phyloP scores from a whole-genome alignment of 1,140 invertebrate genomes.

The Helicoverpa armigera region DNA sequence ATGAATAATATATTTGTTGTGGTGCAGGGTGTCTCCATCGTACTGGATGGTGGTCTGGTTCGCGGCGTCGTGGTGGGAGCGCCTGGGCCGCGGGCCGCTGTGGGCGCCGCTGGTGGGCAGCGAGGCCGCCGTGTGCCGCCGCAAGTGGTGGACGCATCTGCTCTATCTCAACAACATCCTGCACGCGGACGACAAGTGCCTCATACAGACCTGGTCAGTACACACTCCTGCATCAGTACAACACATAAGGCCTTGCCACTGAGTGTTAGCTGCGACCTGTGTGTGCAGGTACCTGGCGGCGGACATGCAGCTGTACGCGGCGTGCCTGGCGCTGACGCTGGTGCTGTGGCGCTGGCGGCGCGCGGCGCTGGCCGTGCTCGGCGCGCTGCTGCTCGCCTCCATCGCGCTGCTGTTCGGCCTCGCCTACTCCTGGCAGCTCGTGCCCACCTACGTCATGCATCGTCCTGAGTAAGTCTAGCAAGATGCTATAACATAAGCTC shows the following conservation, averaged over 20 bases:
- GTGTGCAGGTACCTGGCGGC: slow-evolving; percentile 79
- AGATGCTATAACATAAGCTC: neutral
- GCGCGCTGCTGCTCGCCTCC: slow-evolving; percentile 57
- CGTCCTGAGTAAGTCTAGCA: slow-evolving; percentile 63
- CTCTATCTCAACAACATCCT: slow-evolving; percentile 89
- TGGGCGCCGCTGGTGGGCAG: slow-evolving; percentile 69
- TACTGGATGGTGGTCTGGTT: slow-evolving; percentile 81
- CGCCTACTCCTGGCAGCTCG: slow-evolving; percentile 70
- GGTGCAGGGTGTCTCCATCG: slow-evolving; percentile 75
- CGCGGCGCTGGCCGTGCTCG: slow-evolving; percentile 61
- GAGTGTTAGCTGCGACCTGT: neutral
- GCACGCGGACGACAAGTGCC: slow-evolving; percentile 73
- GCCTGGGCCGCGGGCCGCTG: slow-evolving; percentile 71
- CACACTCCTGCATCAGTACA: too few species aligned
- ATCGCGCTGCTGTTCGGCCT: slow-evolving; percentile 59
- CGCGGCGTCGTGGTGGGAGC: slow-evolving; percentile 74
- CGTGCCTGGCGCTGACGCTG: slow-evolving; percentile 69
- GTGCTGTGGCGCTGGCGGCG: slow-evolving; percentile 65
- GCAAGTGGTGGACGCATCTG: slow-evolving; percentile 90
- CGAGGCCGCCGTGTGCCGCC: slow-evolving; percentile 86
- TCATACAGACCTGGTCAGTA: slow-evolving; percentile 81
- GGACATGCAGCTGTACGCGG: slow-evolving; percentile 80
- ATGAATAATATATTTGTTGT: neutral
- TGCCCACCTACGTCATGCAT: slow-evolving; percentile 75
- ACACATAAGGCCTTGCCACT: too few species aligned